Conservation (phyloP, 2,888 invertebrate species). For the Trichogramma evanescens region DNA sequence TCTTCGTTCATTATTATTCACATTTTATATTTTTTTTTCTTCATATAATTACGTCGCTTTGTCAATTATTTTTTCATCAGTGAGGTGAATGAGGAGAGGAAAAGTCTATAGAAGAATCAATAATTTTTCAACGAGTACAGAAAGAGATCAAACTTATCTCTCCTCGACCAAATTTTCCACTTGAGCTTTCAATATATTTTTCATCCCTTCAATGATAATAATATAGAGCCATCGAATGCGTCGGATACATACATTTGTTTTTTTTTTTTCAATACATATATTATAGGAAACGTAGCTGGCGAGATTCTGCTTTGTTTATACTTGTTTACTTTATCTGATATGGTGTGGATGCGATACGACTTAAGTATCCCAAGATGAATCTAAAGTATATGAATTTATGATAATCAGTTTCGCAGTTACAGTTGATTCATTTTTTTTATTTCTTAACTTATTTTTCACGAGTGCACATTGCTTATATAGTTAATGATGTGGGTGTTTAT, state of each 20-base stretch:
- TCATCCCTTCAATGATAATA: slow-evolving; percentile 2
- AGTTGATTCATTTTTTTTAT: slow-evolving; percentile 14
- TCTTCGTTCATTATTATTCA: no score
- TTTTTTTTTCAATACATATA: slow-evolving; percentile 5
- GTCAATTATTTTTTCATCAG: no score
- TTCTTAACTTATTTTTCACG: slow-evolving; percentile 24
- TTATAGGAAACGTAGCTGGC: slow-evolving; percentile 32
- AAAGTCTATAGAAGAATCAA: slow-evolving; percentile 7
- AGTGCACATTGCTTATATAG: slow-evolving; percentile 24
- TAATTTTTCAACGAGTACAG: slow-evolving; percentile 1
- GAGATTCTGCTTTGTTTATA: slow-evolving; percentile 27
- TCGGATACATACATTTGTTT: slow-evolving; percentile 3
- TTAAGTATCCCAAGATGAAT: slow-evolving; percentile 25
- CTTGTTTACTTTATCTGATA: slow-evolving; percentile 1
- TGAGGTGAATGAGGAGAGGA: slow-evolving; percentile 8
- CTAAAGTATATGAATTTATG: slow-evolving; percentile 20
- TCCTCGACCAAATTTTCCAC: slow-evolving; percentile 4
- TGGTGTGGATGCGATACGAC: slow-evolving; percentile 28
- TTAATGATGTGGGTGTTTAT: slow-evolving; percentile 11
- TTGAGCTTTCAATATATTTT: slow-evolving; percentile 11
- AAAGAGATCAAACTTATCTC: slow-evolving; percentile 13
- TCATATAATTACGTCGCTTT: not conserved
- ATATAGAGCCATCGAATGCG: slow-evolving; percentile 9
- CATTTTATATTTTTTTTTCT: no score
- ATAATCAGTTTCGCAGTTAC: slow-evolving; percentile 29